phyloP scores from a whole-genome alignment of 2,888 invertebrate genomes.

The Sinopyrophorus schimmeli region DNA sequence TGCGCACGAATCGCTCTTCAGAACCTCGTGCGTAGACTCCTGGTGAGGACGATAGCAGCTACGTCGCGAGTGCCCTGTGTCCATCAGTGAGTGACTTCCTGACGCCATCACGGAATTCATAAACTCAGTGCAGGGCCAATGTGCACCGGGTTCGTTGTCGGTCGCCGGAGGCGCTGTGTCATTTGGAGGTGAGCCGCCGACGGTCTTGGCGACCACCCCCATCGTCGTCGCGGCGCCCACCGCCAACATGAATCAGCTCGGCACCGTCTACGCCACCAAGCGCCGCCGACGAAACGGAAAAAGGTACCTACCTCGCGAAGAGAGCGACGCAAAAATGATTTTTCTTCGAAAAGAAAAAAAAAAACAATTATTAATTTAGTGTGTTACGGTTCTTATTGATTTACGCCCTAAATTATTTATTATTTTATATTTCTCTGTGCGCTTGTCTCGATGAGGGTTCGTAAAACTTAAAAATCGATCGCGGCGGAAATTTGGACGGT shows the following conservation, averaged over 20 bases:
- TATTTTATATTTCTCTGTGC: too few relatives aligned
- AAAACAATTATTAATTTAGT: too few relatives aligned
- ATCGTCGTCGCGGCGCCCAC: conserved; percentile 46
- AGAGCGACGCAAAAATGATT: too few relatives aligned
- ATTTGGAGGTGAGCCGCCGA: conserved; percentile 50
- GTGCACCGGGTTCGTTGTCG: conserved; percentile 47
- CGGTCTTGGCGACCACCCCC: conserved; percentile 45
- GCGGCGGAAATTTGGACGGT: too few relatives aligned
- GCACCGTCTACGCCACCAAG: conserved; percentile 97
- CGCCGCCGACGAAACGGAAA: conserved; percentile 93
- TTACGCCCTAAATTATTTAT: too few relatives aligned
- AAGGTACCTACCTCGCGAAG: too few relatives aligned
- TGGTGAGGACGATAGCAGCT: conserved; percentile 41
- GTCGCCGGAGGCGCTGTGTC: conserved; percentile 43
- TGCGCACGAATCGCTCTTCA: conserved; percentile 40
- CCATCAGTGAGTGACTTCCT: conserved; percentile 30
- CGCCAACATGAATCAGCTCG: conserved; percentile 81
- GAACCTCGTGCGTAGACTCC: conserved; percentile 39
- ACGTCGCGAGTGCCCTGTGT: conserved; percentile 38
- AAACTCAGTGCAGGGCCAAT: conserved; percentile 51
- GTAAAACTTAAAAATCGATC: too few relatives aligned
- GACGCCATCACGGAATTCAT: conserved; percentile 51
- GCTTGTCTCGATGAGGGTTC: too few relatives aligned
- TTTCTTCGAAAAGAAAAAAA: too few relatives aligned
- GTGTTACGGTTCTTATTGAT: too few relatives aligned